These are phyloP conservation scores for Drosophila melanogaster DNA, from an alignment of 1,140 invertebrate genomes.

Conservation along the genomic window Release_6_plus_ISO1_MT NT_033777.3:26525001-26525500, in stretches of 20 bases:
- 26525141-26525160: constrained; percentile 53
- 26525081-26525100: constrained; percentile 33
- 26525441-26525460: constrained; percentile 65
- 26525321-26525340: constrained; percentile 28
- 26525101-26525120: constrained; percentile 3
- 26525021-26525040: not conserved
- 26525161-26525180: constrained; percentile 37
- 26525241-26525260: constrained; percentile 18
- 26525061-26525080: constrained; percentile 50
- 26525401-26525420: constrained; percentile 5
- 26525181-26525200: constrained; percentile 3
- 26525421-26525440: constrained; percentile 33
- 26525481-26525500: constrained; percentile 63
- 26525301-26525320: constrained; percentile 54
- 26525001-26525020: constrained; percentile 34
- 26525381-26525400: constrained; percentile 43
- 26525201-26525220: constrained; percentile 13
- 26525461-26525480: constrained; percentile 50
- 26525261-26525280: constrained; percentile 6
- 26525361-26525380: constrained; percentile 31
- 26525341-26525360: constrained; percentile 15
- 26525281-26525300: constrained; percentile 50
- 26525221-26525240: not conserved
- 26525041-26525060: constrained; percentile 60
- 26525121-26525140: constrained; percentile 37